Conservation (phyloP, 2,797 vertebrate genomes). For the Chromobotia macracanthus region DNA sequence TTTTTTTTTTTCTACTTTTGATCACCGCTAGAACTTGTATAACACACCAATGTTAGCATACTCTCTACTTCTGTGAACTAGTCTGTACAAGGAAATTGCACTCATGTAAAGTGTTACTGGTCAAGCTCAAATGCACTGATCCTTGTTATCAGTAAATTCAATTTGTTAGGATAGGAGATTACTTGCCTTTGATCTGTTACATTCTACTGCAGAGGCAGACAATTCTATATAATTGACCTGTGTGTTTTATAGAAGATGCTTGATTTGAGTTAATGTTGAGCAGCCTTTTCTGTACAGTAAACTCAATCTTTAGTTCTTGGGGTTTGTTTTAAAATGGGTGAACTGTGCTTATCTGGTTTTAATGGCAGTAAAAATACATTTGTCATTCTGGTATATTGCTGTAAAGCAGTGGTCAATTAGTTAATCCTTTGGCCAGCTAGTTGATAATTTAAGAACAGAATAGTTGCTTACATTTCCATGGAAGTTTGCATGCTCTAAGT, state of each 20-base stretch:
- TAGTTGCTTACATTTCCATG: conserved; percentile 77
- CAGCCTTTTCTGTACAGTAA: not conserved
- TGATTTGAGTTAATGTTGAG: conserved; percentile 25
- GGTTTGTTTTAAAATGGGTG: conserved; percentile 10
- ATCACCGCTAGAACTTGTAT: not conserved
- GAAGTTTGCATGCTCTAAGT: conserved; percentile 62
- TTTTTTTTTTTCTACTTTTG: not conserved
- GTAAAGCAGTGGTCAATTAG: conserved; percentile 10
- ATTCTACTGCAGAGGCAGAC: conserved; percentile 3
- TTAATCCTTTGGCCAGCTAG: conserved; percentile 56
- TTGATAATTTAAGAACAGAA: conserved; percentile 66
- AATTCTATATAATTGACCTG: too few species aligned
- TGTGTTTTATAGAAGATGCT: not conserved
- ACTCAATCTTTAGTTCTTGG: not conserved
- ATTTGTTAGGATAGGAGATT: conserved; percentile 39
- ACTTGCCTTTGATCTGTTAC: conserved; percentile 6
- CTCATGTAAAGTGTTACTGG: conserved; percentile 20
- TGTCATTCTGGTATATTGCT: not conserved
- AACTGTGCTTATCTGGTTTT: not conserved
- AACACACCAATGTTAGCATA: not conserved
- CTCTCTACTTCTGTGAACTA: not conserved
- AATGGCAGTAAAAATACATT: not conserved
- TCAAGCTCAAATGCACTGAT: conserved; percentile 53
- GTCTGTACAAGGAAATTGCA: conserved; percentile 28
- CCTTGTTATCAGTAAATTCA: conserved; percentile 49